Evolutionary conservation across 2,888 invertebrate species (phyloP), one percentile per base, ranked within the genome.

Genomic region (Eupithecia dodoneata): DNA sequence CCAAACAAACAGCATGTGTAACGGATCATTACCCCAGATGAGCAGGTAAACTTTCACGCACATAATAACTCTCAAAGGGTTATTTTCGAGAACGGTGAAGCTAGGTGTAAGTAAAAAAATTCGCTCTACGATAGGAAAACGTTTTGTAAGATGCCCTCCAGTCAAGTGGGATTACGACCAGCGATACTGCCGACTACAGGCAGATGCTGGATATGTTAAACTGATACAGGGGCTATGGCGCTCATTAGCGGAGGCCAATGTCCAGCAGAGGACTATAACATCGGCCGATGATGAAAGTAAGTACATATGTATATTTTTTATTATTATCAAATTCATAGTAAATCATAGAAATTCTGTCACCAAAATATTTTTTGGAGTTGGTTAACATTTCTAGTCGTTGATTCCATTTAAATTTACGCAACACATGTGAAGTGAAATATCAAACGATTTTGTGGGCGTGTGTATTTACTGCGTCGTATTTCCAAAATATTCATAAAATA

Each of bases 1-100:
- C 88, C 89, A 87, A 72, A 63, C 74, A 66, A 73, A 76, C 77
- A 79, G 76, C 76, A 80, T 69, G 15, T n/a, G 63, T 82, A 80
- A 73, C 77, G 55, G 59, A 77, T 69, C 73, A 77, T 78, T 71
- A 77, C 45, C 73, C 44, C 66, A 66, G 66, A 66, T 66, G 15
- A 42, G 41, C 15, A 15, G 42, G 15, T 42, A 66, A 66, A 66
- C 66, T 66, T 42, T 42, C 66, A 66, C 66, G 42, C 42, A 42
- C 18, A 42, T 63, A 10, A 30, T 2, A 59, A 30, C 30, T 30
- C 63, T 63, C 30, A 63, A n/a, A 2, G 30, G 30, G 63, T 12
- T 63, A 18, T 30, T 63, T 59, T 59, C 9, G 10, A 59, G 59
- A 63, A 10, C 59, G 10, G 59, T 18, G 9, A 55, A n/a, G 55